A percentile compares a stretch with the other conserved stretches of the same genome.
phyloP scores from a whole-genome alignment of 2,797 vertebrate genomes.

The Oreortyx pictus region DNA sequence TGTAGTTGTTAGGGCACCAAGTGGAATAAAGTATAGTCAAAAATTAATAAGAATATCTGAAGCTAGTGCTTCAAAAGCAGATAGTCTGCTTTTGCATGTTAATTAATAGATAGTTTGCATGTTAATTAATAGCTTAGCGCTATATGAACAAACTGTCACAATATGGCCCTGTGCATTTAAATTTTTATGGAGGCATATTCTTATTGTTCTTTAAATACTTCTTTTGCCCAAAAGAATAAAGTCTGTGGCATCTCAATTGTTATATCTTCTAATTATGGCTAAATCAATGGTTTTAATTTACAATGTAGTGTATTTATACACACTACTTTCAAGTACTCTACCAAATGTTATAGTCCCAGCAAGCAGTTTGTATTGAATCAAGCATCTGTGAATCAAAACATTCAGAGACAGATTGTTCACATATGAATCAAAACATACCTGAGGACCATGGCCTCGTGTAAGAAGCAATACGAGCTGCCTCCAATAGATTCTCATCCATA shows the following conservation, averaged over 20 bases:
- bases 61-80: neutral
- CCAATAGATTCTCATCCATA: neutral
- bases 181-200: neutral
- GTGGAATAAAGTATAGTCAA: neutral
- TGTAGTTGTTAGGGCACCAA: neutral
- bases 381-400: neutral
- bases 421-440: neutral
- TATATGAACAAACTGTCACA: neutral
- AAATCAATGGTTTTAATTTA: conserved; percentile 44
- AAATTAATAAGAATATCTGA: neutral
- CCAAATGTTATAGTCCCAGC: neutral
- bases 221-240: neutral
- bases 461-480: neutral
- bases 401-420: neutral
- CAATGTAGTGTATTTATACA: neutral
- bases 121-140: neutral
- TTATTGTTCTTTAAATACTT: neutral
- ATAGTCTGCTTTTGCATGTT: neutral
- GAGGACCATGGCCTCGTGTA: neutral
- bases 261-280: neutral
- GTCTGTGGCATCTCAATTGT: neutral
- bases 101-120: neutral
- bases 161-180: neutral
- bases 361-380: conserved; percentile 18
- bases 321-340: neutral